Evolutionary conservation across 2,888 invertebrate genomes (phyloP), one percentile per base, ranked within the genome.

Genomic region (Hetaerina titia): DNA sequence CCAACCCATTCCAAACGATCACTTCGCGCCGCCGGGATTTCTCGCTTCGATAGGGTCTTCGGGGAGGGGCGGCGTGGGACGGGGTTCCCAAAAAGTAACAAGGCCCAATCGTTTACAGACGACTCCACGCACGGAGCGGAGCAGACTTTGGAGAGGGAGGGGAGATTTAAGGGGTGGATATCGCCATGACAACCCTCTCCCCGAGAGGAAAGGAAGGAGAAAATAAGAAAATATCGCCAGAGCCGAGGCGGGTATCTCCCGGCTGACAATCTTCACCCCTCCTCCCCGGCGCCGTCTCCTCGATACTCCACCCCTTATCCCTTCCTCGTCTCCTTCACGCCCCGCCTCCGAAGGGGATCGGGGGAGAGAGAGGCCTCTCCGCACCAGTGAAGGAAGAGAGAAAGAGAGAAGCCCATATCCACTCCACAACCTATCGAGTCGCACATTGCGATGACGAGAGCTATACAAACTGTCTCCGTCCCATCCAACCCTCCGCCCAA

Each of bases 31-130:
- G n/a, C 69, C 9, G 69, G 69, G 69, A 69, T 69, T 69, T n/a
- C 69, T 69, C 69, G 69, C 69, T 22, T 69, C n/a, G 69, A 69
- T n/a, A 22, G 69, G 69, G n/a, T 69, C n/a, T 69, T 69, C 69
- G 69, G 22, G 64, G 64, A 13, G 22, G n/a, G 5, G n/a, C n/a
- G n/a, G n/a, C n/a, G n/a, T 7, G 69, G n/a, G 69, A 69, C 22
- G n/a, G n/a, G n/a, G n/a, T 69, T 69, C 69, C 22, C 69, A 69
- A 69, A 69, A 69, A 69, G 69, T 69, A 69, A 69, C 69, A 69
- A 69, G 69, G n/a, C 69, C 69, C 69, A 69, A 69, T 69, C 69
- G 69, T 69, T 69, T 69, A 8, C 69, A 69, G 69, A 69, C 69
- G 69, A 69, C 69, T 69, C 69, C 45, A 45, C 45, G 45, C 45